Evolutionary conservation across 2,113 vertebrate genomes (phyloP).

Genomic region (Noturus placidus): DNA sequence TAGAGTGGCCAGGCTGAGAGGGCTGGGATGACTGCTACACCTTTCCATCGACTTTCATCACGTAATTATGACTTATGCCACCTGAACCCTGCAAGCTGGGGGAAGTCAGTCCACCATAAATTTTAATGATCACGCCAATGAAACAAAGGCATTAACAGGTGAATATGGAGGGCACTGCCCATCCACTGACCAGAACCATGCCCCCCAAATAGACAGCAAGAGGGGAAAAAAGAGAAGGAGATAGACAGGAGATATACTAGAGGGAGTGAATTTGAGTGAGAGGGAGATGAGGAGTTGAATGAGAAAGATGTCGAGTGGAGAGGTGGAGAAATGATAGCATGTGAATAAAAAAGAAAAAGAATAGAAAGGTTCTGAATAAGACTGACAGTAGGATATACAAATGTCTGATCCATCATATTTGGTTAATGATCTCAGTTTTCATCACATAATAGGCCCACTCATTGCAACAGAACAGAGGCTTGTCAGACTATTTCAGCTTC

Average conservation of each 20-base stretch:
- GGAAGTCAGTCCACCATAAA: conserved; percentile 73
- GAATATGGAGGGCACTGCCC: conserved; percentile 50
- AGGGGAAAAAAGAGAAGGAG: not conserved
- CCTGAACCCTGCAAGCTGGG: conserved; percentile 66
- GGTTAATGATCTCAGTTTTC: not conserved
- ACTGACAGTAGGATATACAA: not conserved
- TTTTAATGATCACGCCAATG: conserved; percentile 73
- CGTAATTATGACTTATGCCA: conserved; percentile 78
- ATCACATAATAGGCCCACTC: not conserved
- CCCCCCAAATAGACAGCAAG: not conserved
- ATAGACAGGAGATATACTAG: not conserved
- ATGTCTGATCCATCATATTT: not conserved
- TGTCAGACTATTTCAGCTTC: not conserved
- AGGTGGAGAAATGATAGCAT: not conserved
- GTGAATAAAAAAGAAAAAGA: not conserved
- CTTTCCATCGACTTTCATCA: conserved; percentile 67
- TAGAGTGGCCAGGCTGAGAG: conserved; percentile 66
- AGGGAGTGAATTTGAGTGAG: not conserved
- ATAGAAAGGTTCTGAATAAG: not conserved
- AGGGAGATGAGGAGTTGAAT: not conserved
- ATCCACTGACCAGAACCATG: conserved; percentile 16
- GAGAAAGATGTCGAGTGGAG: not conserved
- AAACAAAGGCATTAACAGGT: conserved; percentile 62
- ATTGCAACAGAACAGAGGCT: not conserved
- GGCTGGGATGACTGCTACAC: conserved; percentile 55